Evolutionary conservation across 1,140 invertebrate genomes (phyloP).

Genomic region (Heterodera schachtii): DNA sequence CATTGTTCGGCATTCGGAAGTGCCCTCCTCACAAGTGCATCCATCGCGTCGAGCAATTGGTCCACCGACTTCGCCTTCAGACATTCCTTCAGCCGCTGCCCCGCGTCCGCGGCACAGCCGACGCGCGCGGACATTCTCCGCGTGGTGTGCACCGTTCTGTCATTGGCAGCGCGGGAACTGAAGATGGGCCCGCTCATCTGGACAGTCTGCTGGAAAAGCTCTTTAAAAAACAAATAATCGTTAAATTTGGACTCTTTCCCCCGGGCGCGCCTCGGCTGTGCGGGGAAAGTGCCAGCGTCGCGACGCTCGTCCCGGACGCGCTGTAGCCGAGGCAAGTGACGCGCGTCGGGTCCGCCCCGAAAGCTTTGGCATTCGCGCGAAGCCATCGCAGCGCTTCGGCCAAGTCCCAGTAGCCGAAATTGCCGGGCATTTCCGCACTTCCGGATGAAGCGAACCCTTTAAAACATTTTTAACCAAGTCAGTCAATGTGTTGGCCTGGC

Average conservation of each 20-base stretch:
- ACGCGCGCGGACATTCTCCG: slow-evolving; percentile 35
- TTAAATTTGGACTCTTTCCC: not conserved
- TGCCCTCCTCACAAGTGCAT: slow-evolving; percentile 30
- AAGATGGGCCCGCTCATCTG: slow-evolving; percentile 53
- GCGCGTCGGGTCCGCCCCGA: slow-evolving; percentile 57
- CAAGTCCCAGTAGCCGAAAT: slow-evolving; percentile 46
- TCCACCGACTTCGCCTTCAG: slow-evolving; percentile 39
- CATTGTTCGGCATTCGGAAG: not conserved
- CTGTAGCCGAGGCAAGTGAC: slow-evolving; percentile 68
- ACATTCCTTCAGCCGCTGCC: slow-evolving; percentile 35
- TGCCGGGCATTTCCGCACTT: slow-evolving; percentile 28
- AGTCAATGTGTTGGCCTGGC: not conserved
- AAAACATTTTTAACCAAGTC: not conserved
- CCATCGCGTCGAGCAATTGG: slow-evolving; percentile 41
- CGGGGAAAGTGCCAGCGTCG: slow-evolving; percentile 21
- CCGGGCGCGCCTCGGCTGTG: slow-evolving; percentile 9
- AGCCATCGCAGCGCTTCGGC: slow-evolving; percentile 53
- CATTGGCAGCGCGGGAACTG: slow-evolving; percentile 33
- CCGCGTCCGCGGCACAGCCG: slow-evolving; percentile 23
- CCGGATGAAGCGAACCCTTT: slow-evolving; percentile 43
- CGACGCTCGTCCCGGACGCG: slow-evolving; percentile 16
- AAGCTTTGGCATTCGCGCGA: slow-evolving; percentile 53
- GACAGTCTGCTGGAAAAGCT: slow-evolving; percentile 46
- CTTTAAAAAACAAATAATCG: slow-evolving; percentile 6
- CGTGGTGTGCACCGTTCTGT: slow-evolving; percentile 34